Evolutionary conservation across 2,888 invertebrate genomes (phyloP).

Genomic region (Hoplodrina ambigua): DNA sequence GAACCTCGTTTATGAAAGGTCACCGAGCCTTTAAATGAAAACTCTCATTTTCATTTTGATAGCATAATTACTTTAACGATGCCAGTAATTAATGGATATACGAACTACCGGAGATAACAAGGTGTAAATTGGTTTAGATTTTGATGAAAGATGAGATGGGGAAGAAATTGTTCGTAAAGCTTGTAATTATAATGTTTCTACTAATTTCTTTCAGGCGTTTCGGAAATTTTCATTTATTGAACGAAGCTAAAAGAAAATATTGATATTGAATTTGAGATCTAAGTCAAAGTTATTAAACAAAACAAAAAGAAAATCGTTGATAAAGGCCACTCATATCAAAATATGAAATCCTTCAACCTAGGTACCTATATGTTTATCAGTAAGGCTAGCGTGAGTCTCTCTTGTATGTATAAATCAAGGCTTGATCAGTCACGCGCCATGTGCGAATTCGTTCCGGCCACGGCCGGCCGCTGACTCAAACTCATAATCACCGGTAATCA

Average conservation of each 20-base stretch:
- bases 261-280: neutral
- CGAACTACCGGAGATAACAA: constrained; percentile 39
- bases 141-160: constrained; percentile 25
- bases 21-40: constrained; percentile 67
- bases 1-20: constrained; percentile 73
- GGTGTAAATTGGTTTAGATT: constrained; percentile 45
- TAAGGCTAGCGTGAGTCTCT: constrained; percentile 25
- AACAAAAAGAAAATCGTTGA: neutral
- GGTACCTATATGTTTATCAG: constrained; percentile 7
- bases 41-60: constrained; percentile 71
- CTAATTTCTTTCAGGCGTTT: neutral
- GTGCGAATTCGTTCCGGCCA: constrained; percentile 77
- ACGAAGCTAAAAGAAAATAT: too few relatives aligned
- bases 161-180: neutral
- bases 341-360: neutral
- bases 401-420: constrained; percentile 66
- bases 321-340: neutral
- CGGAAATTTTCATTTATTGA: too few relatives aligned
- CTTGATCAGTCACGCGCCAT: constrained; percentile 76
- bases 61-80: constrained; percentile 64
- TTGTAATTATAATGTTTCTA: neutral
- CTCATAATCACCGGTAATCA: constrained; percentile 70
- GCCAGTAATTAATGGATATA: constrained; percentile 55
- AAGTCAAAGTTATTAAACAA: neutral
- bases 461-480: constrained; percentile 67